phyloP scores from a whole-genome alignment of 2,888 invertebrate genomes.

The Plebejus argus region DNA sequence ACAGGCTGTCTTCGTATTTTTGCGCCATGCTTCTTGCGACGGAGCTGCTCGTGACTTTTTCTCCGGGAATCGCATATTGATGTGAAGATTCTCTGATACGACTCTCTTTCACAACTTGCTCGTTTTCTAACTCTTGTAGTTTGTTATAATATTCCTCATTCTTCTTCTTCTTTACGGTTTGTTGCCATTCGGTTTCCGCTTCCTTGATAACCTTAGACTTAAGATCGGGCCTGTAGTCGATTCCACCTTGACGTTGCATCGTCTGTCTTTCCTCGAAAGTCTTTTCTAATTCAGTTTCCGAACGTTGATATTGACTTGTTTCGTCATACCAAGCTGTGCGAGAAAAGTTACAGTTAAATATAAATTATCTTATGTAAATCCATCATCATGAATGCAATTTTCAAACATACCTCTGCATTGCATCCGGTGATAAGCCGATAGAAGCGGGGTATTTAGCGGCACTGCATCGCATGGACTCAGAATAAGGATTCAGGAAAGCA shows the following conservation, averaged over 20 bases:
- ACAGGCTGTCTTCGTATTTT: constrained; percentile 91
- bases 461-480: constrained; percentile 57
- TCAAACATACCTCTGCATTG: constrained; percentile 68
- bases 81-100: constrained; percentile 88
- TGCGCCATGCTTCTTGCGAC: constrained; percentile 93
- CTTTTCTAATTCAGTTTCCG: constrained; percentile 91
- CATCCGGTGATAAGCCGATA: constrained; percentile 72
- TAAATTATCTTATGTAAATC: neutral
- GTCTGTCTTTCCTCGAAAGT: constrained; percentile 92
- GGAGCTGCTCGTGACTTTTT: constrained; percentile 87
- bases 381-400: constrained; percentile 37
- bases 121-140: constrained; percentile 90
- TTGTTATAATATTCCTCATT: constrained; percentile 91
- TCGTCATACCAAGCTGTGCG: constrained; percentile 94
- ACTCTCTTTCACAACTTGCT: constrained; percentile 91
- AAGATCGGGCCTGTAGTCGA: constrained; percentile 83
- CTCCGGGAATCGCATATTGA: constrained; percentile 92
- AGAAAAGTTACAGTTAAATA: constrained; percentile 41
- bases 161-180: constrained; percentile 89
- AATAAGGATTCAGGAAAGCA: constrained; percentile 54
- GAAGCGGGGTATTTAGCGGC: constrained; percentile 74
- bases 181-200: constrained; percentile 92
- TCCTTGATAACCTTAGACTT: constrained; percentile 86
- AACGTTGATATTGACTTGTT: constrained; percentile 91
- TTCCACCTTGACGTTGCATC: constrained; percentile 84